Evolutionary conservation across 1,140 invertebrate genomes (phyloP), one percentile per base, ranked within the genome.

Genomic region (Melipona quadrifasciata): DNA sequence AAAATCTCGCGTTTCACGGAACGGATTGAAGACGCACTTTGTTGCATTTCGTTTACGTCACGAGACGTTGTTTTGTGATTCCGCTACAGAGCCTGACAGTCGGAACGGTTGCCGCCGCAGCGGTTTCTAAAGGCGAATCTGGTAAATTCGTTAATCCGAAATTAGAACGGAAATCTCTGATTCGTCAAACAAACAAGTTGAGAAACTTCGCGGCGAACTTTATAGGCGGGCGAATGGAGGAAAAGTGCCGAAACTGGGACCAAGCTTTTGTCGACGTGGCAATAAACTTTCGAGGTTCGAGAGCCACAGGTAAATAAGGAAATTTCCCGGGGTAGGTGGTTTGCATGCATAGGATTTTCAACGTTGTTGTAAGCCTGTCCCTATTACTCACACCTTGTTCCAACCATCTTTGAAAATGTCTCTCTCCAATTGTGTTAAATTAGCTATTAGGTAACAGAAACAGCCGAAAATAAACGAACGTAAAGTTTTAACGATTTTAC

Each of bases 251-350:
- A 68, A 67, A 47, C 47, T n/a, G 6, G 5, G 19, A 27, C 1
- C 5, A 34, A 64, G n/a, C 27, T 80, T 80, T 71, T 72, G n/a
- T 80, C 39, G 47, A 71, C 78, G 34, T 2, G n/a, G 17, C 31
- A 61, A 51, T 72, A 80, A 80, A 72, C 55, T 72, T 58, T 51
- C 24, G 24, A 34, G 5, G 16, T 19, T 80, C 39, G 34, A 1
- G 47, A 31, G 5, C n/a, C 39, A 31, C 6, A 61, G 11, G 34
- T n/a, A 51, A 61, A 58, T 61, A 61, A 61, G 5, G 19, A 51
- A 72, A 19, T 80, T 80, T 70, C 65, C 27, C n/a, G 47, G 27
- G 53, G 16, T 10, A 72, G 31, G n/a, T 53, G 72, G 19, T n/a
- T 68, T 72, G 6, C 19, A 17, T 72, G n/a, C n/a, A 6, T 21